Evolutionary conservation across 92 coral and sea anemone genomes (phyloP).

Genomic region (Isaurus tuberculatus): DNA sequence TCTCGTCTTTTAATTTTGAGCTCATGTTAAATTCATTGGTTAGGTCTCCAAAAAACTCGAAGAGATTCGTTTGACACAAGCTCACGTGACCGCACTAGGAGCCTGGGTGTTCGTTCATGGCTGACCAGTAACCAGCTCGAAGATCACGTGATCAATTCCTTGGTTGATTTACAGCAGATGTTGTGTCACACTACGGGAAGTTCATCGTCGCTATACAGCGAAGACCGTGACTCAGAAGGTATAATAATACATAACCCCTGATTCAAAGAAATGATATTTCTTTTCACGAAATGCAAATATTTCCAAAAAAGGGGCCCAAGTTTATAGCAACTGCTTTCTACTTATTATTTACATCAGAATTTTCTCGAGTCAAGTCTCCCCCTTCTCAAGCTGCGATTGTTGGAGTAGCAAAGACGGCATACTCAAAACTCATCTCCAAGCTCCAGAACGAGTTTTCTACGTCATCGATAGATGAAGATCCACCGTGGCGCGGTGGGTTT

Average conservation of each 20-base stretch:
- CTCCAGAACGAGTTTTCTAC: slow-evolving; percentile 84
- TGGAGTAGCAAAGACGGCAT: slow-evolving; percentile 82
- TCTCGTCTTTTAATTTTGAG: too few species aligned
- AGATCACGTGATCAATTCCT: slow-evolving; percentile 79
- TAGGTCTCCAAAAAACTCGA: slow-evolving; percentile 45
- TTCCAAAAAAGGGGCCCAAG: too few species aligned
- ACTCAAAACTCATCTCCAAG: slow-evolving; percentile 84
- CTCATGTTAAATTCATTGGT: too few species aligned
- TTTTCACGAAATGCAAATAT: too few species aligned
- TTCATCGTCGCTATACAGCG: slow-evolving; percentile 22
- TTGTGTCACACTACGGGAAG: slow-evolving; percentile 56
- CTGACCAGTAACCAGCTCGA: slow-evolving; percentile 81
- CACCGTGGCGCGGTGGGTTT: slow-evolving; percentile 73
- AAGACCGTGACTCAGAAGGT: slow-evolving; percentile 16
- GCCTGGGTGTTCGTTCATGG: slow-evolving; percentile 84
- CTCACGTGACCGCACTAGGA: slow-evolving; percentile 64
- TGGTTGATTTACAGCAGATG: slow-evolving; percentile 76
- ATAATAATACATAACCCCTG: not conserved
- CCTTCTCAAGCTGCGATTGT: slow-evolving; percentile 56
- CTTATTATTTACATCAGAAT: not conserved
- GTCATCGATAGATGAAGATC: slow-evolving; percentile 66
- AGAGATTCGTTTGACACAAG: slow-evolving; percentile 51
- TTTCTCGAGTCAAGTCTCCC: slow-evolving; percentile 35
- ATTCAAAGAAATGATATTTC: not conserved
- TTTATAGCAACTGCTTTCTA: too few species aligned